A percentile compares a stretch with the other conserved stretches of the same genome.
Evolutionary conservation across 1,140 invertebrate genomes (phyloP).

Genomic region (Tetramorium parvispinum): DNA sequence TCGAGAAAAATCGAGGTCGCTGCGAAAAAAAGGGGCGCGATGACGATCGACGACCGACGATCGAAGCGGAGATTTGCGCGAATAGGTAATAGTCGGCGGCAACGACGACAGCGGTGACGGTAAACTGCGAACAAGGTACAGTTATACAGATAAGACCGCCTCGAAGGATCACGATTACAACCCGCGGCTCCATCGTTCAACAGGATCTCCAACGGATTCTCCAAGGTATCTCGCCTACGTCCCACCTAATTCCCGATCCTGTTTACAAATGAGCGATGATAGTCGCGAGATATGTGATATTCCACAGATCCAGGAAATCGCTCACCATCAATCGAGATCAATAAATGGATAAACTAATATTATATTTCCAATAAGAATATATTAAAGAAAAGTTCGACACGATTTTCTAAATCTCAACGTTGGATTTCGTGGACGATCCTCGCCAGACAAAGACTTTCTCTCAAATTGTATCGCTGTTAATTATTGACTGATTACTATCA

Average conservation of each 20-base stretch:
- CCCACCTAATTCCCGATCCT: constrained; percentile 70
- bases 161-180: constrained; percentile 75
- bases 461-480: neutral
- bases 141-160: constrained; percentile 74
- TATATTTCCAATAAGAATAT: neutral
- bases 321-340: neutral
- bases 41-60: constrained; percentile 52
- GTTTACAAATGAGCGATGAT: constrained; percentile 68
- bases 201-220: constrained; percentile 70
- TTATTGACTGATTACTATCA: neutral
- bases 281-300: constrained; percentile 17
- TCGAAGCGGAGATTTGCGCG: constrained; percentile 54
- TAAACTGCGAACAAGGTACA: constrained; percentile 63
- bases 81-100: constrained; percentile 47
- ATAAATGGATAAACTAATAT: neutral
- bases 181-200: constrained; percentile 68
- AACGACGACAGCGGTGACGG: constrained; percentile 23
- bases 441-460: neutral
- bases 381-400: neutral
- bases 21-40: constrained; percentile 26
- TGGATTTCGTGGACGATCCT: neutral
- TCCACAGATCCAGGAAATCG: neutral
- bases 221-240: constrained; percentile 66
- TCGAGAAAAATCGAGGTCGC: constrained; percentile 42
- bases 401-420: neutral